Evolutionary conservation across 2,113 vertebrate genomes (phyloP).

Genomic region (Amazona guildingii): DNA sequence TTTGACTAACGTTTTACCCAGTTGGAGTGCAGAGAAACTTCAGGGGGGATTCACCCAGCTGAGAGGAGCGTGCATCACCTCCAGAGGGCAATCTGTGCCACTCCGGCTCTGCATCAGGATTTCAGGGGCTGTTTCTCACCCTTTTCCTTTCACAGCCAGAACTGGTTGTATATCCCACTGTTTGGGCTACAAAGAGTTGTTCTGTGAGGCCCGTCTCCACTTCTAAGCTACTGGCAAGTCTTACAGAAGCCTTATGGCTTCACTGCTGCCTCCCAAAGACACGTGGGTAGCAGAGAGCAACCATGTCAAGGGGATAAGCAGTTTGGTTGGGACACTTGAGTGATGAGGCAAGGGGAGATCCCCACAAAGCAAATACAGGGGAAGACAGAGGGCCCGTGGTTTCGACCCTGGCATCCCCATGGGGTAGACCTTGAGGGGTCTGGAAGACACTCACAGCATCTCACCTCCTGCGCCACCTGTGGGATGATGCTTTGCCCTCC

Average conservation of each 20-base stretch:
- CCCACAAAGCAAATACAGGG: background rate
- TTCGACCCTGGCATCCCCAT: background rate
- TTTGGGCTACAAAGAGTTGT: background rate
- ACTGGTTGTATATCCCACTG: background rate
- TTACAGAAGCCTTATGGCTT: background rate
- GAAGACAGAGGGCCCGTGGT: background rate
- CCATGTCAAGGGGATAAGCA: background rate
- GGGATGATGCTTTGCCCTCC: background rate
- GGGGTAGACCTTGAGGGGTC: background rate
- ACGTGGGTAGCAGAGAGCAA: background rate
- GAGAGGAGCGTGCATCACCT: background rate
- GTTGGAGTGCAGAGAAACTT: background rate
- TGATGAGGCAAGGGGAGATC: background rate
- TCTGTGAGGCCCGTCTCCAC: background rate
- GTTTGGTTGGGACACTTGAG: background rate
- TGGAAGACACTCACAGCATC: background rate
- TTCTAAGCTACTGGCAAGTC: background rate
- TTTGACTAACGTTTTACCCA: background rate
- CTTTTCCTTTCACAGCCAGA: background rate
- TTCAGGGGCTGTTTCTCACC: background rate
- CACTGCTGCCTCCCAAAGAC: background rate
- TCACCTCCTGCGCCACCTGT: background rate
- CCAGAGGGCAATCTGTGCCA: background rate
- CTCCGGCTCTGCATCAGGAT: background rate
- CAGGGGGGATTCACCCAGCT: background rate